Evolutionary conservation across 2,888 invertebrate species (phyloP).

Genomic region (Microctonus aethiopoides): DNA sequence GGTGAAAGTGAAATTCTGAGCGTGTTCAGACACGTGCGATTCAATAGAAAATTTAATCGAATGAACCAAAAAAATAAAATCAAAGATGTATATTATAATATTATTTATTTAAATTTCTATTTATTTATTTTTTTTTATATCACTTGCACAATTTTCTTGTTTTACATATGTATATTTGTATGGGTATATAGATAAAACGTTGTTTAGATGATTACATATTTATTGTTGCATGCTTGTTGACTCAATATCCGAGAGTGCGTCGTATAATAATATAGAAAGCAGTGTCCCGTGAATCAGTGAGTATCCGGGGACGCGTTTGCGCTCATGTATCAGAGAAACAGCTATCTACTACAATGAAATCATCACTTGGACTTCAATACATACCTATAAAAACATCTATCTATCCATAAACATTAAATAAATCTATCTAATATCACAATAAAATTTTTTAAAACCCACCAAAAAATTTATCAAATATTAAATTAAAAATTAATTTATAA

Average conservation of each 20-base stretch:
- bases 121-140: too few species aligned
- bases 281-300: slow-evolving; percentile 28
- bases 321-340: neutral
- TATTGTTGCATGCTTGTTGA: slow-evolving; percentile 7
- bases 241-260: slow-evolving; percentile 25
- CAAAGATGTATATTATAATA: too few species aligned
- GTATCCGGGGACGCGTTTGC: slow-evolving; percentile 33
- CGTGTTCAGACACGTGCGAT: slow-evolving; percentile 5
- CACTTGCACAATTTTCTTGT: too few species aligned
- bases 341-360: slow-evolving; percentile 9
- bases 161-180: neutral
- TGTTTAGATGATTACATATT: too few species aligned
- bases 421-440: too few species aligned
- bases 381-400: neutral
- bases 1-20: slow-evolving; percentile 47
- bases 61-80: too few species aligned
- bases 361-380: neutral
- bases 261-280: slow-evolving; percentile 24
- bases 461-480: too few species aligned
- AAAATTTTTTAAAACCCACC: too few species aligned
- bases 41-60: neutral
- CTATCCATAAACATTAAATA: neutral
- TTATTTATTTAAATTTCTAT: too few species aligned
- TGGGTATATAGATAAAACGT: neutral
- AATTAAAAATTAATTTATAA: too few species aligned